phyloP scores from a whole-genome alignment of 2,797 vertebrate genomes.

The Pelodytes ibericus region DNA sequence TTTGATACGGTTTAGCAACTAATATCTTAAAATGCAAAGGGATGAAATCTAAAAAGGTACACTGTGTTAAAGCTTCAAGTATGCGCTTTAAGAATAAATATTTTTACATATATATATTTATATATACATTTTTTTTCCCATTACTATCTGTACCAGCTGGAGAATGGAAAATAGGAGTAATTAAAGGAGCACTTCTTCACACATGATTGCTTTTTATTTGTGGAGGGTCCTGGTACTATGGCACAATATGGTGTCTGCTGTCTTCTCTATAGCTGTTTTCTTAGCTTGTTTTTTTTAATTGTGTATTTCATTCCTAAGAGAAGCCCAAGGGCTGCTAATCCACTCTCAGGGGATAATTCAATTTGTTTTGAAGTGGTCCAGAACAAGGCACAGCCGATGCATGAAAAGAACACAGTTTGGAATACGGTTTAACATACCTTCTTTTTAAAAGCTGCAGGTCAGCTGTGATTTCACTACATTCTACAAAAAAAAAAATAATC shows the following conservation, averaged over 20 bases:
- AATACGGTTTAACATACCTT: neutral
- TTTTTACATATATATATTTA: no score
- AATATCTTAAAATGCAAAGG: no score
- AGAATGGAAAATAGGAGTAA: no score
- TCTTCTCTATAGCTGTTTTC: neutral
- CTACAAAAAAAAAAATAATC: no score
- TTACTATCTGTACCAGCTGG: no score
- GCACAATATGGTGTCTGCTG: neutral
- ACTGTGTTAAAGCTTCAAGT: no score
- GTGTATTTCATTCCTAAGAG: neutral
- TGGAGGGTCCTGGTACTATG: neutral
- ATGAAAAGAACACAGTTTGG: neutral
- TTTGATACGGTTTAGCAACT: no score
- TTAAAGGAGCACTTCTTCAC: neutral
- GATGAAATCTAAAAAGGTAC: no score
- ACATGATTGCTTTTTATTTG: conserved; percentile 1
- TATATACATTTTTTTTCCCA: no score
- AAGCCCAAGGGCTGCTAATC: neutral
- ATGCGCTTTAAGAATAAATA: no score
- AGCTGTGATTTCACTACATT: neutral
- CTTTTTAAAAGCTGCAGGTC: neutral
- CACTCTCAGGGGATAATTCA: conserved; percentile 1
- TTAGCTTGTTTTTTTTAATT: neutral
- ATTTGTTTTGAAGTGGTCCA: conserved; percentile 5
- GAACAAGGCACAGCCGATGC: neutral